Evolutionary conservation across 2,888 invertebrate genomes (phyloP).

Genomic region (Harpagoxenus sublaevis): DNA sequence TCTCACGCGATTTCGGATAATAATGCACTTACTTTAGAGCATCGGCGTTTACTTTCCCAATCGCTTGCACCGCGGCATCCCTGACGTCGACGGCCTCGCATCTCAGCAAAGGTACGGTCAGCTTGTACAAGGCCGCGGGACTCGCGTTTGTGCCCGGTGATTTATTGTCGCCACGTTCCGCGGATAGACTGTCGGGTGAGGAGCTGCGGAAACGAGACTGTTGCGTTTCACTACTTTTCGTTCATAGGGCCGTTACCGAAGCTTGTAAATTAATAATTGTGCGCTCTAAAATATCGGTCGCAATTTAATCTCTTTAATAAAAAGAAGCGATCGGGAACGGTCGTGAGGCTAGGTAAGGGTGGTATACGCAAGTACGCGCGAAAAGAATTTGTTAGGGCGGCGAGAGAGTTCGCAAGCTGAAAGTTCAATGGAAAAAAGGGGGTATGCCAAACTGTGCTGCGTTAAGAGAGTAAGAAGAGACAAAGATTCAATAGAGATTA

Average conservation of each 20-base stretch:
- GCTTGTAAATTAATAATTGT: slow-evolving; percentile 3
- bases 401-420: slow-evolving; percentile 60
- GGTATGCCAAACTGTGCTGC: slow-evolving; percentile 24
- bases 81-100: slow-evolving; percentile 98
- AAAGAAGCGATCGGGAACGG: slow-evolving; percentile 73
- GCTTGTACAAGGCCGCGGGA: slow-evolving; percentile 95
- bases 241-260: neutral
- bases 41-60: slow-evolving; percentile 97
- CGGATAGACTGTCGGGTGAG: slow-evolving; percentile 95
- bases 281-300: slow-evolving; percentile 6
- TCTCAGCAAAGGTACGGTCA: slow-evolving; percentile 96
- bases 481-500: slow-evolving; percentile 19
- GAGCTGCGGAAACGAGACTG: slow-evolving; percentile 89
- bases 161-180: slow-evolving; percentile 93
- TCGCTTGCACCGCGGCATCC: slow-evolving; percentile 96
- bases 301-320: slow-evolving; percentile 51
- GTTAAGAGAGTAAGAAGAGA: slow-evolving; percentile 52
- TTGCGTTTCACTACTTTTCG: slow-evolving; percentile 12
- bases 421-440: slow-evolving; percentile 32
- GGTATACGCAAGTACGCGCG: slow-evolving; percentile 57
- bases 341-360: slow-evolving; percentile 68
- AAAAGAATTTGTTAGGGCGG: slow-evolving; percentile 59
- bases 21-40: slow-evolving; percentile 93
- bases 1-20: neutral
- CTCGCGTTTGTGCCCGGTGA: slow-evolving; percentile 91